Percentiles rank a stretch among this genome's conserved stretches.
phyloP scores from a whole-genome alignment of 2,888 invertebrate genomes.

The Asteroscopus sphinx region DNA sequence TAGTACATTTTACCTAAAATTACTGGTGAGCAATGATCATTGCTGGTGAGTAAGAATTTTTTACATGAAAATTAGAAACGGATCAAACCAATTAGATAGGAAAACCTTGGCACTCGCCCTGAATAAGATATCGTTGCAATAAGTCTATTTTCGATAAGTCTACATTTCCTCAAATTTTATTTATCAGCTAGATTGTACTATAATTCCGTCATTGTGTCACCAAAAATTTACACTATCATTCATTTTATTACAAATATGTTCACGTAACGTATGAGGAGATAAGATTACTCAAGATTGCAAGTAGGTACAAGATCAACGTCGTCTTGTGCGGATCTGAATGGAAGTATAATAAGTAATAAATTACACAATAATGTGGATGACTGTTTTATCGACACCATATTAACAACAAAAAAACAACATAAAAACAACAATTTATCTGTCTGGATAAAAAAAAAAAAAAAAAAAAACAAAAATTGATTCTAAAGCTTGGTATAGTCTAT shows the following conservation, averaged over 20 bases:
- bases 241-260: constrained; percentile 27
- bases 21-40: neutral
- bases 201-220: constrained; percentile 27
- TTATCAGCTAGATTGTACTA: constrained; percentile 38
- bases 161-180: constrained; percentile 37
- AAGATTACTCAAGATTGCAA: constrained; percentile 48
- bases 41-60: neutral
- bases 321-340: constrained; percentile 41
- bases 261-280: constrained; percentile 44
- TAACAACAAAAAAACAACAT: neutral
- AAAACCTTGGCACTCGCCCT: constrained; percentile 29
- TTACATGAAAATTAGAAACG: neutral
- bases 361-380: constrained; percentile 29
- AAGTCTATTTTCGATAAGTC: constrained; percentile 20
- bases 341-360: constrained; percentile 41
- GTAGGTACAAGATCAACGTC: constrained; percentile 6
- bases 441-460: neutral
- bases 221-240: constrained; percentile 26
- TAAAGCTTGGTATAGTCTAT: too few species aligned
- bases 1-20: constrained; percentile 6
- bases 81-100: constrained; percentile 4
- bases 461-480: constrained; percentile 2
- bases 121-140: constrained; percentile 22
- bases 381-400: constrained; percentile 21
- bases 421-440: constrained; percentile 6